Conservation (phyloP, 92 coral and sea anemone genomes). For the Epizoanthus scotinus region DNA sequence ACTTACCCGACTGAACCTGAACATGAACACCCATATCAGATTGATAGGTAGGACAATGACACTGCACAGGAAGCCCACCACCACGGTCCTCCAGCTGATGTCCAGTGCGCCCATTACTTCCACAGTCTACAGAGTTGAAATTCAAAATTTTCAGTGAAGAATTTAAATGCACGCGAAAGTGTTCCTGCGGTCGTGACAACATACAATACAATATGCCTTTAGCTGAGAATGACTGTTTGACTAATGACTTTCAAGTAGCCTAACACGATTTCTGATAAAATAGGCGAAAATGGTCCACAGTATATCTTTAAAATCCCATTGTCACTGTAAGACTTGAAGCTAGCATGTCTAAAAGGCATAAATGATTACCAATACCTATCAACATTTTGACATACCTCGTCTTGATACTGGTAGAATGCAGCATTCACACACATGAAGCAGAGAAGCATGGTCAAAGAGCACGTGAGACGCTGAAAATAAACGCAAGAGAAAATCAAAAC, state of each 20-base stretch:
- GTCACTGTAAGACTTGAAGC: too few species aligned
- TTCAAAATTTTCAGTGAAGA: neutral
- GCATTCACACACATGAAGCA: constrained; percentile 73
- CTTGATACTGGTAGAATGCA: constrained; percentile 61
- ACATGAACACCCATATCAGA: constrained; percentile 70
- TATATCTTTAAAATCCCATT: too few species aligned
- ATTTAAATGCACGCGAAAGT: too few species aligned
- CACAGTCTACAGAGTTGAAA: constrained; percentile 33
- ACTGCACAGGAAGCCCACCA: constrained; percentile 70
- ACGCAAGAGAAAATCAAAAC: too few species aligned
- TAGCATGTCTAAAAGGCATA: too few species aligned
- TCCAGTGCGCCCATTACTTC: constrained; percentile 72
- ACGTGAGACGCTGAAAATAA: constrained; percentile 69
- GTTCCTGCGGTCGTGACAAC: too few species aligned
- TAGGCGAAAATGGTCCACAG: too few species aligned
- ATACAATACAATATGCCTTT: too few species aligned
- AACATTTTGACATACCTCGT: constrained; percentile 43
- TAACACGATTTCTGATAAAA: too few species aligned
- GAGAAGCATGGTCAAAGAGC: constrained; percentile 66
- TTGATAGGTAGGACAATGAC: constrained; percentile 67
- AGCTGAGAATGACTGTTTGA: too few species aligned
- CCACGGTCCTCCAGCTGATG: constrained; percentile 54
- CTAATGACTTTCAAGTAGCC: too few species aligned
- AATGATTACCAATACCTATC: too few species aligned
- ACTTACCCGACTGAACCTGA: constrained; percentile 69